Conservation (phyloP, 2,888 invertebrate genomes). For the Erebia aethiops region DNA sequence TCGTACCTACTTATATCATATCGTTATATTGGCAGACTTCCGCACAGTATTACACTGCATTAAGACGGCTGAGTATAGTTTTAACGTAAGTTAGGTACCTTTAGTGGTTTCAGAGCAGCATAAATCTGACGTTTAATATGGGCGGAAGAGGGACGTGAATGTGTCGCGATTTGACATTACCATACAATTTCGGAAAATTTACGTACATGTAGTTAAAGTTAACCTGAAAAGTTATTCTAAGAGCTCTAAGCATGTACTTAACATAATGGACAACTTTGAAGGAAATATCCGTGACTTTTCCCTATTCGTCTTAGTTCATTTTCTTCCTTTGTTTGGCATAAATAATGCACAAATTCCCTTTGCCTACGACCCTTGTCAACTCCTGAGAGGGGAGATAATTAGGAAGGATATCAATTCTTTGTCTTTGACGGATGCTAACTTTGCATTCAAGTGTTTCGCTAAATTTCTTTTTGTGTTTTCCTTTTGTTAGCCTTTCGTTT, state of each 20-base stretch:
- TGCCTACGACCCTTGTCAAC: slow-evolving; percentile 14
- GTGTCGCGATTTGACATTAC: too few species aligned
- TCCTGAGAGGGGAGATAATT: slow-evolving; percentile 53
- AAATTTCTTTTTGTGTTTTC: slow-evolving; percentile 27
- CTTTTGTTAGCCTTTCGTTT: slow-evolving; percentile 4
- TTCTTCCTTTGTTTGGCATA: slow-evolving; percentile 18
- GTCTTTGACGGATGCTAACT: slow-evolving; percentile 56
- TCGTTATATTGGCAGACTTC: too few species aligned
- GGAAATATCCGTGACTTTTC: background rate
- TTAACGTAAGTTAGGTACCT: too few species aligned
- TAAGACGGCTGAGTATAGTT: too few species aligned
- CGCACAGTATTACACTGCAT: too few species aligned
- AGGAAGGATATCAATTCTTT: slow-evolving; percentile 56
- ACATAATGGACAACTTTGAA: background rate
- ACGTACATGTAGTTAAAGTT: too few species aligned
- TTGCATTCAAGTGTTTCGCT: slow-evolving; percentile 42
- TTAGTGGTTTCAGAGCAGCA: too few species aligned
- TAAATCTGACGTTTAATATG: too few species aligned
- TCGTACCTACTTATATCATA: too few species aligned
- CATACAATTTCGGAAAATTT: too few species aligned
- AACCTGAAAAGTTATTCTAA: too few species aligned
- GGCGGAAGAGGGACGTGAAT: too few species aligned
- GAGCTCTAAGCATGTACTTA: background rate
- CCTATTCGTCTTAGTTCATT: slow-evolving; percentile 16
- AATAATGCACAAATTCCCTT: slow-evolving; percentile 25